These are phyloP conservation scores for Mustelus asterias DNA, from an alignment of 2,113 vertebrate species.

Conservation along the genomic window DNA sequence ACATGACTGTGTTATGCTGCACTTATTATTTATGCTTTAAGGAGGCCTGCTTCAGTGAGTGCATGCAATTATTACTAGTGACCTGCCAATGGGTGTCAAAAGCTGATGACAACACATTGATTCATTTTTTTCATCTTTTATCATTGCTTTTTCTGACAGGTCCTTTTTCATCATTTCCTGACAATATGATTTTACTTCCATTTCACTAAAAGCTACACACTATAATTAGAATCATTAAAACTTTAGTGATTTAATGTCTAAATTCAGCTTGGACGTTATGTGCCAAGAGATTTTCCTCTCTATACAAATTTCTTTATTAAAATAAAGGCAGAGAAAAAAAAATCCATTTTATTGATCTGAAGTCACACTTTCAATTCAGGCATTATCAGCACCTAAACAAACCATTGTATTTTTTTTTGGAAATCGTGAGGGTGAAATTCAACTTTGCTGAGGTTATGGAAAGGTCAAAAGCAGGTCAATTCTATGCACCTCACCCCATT, in stretches of 20 bases:
- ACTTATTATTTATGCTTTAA: background rate
- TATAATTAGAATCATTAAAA: constrained; percentile 5
- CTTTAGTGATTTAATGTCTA: background rate
- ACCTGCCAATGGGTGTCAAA: background rate
- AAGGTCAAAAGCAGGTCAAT: background rate
- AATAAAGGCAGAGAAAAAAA: background rate
- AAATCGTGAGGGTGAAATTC: background rate
- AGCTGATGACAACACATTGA: background rate
- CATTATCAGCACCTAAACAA: too few species aligned
- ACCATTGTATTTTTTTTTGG: background rate
- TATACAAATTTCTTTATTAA: background rate
- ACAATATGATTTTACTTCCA: background rate
- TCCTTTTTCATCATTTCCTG: background rate
- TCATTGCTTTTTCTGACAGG: background rate
- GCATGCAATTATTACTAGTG: background rate
- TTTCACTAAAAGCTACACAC: background rate
- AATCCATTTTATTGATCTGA: background rate
- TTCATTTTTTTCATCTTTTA: background rate
- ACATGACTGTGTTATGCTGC: background rate
- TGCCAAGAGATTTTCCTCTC: background rate
- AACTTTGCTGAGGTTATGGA: background rate
- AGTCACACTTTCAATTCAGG: background rate
- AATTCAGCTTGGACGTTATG: background rate
- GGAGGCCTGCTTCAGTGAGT: background rate
- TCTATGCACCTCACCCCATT: background rate